These are phyloP conservation scores for Rhadinocentrus ornatus DNA, from an alignment of 2,797 vertebrate genomes.

Conservation along the genomic window DNA sequence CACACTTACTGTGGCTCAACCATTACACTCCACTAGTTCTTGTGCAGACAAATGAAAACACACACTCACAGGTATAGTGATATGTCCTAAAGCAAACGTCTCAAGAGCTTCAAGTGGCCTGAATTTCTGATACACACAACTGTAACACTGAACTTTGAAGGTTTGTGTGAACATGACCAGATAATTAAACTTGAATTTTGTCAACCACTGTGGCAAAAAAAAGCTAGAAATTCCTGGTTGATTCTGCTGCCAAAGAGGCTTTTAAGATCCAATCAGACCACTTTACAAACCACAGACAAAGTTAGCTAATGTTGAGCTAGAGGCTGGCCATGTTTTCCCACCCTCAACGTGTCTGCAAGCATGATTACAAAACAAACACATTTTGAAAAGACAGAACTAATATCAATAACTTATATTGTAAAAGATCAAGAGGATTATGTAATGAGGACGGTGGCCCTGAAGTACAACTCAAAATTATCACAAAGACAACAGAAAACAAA, in stretches of 20 bases:
- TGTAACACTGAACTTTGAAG: conserved; percentile 19
- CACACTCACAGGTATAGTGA: conserved; percentile 8
- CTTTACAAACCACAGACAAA: conserved; percentile 47
- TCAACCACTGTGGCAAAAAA: conserved; percentile 29
- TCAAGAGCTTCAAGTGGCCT: conserved; percentile 8
- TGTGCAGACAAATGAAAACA: conserved; percentile 24
- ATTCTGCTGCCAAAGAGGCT: conserved; percentile 33
- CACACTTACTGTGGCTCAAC: conserved; percentile 77
- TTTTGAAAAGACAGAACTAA: background rate
- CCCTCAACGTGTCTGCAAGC: conserved; percentile 15
- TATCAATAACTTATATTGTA: background rate
- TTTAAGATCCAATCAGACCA: conserved; percentile 25
- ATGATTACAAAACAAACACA: conserved; percentile 12
- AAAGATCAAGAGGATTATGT: background rate
- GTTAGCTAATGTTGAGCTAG: conserved; percentile 42
- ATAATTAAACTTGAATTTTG: conserved; percentile 25
- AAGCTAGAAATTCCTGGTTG: conserved; percentile 49
- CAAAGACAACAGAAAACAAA: no score
- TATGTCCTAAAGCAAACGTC: conserved; percentile 11
- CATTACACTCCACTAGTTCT: conserved; percentile 52
- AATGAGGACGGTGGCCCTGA: background rate
- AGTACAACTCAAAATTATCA: background rate
- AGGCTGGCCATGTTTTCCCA: conserved; percentile 17
- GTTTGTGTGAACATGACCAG: conserved; percentile 40
- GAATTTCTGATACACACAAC: conserved; percentile 9